Evolutionary conservation across 2,797 vertebrate genomes (phyloP).

Genomic region (Choloepus didactylus): DNA sequence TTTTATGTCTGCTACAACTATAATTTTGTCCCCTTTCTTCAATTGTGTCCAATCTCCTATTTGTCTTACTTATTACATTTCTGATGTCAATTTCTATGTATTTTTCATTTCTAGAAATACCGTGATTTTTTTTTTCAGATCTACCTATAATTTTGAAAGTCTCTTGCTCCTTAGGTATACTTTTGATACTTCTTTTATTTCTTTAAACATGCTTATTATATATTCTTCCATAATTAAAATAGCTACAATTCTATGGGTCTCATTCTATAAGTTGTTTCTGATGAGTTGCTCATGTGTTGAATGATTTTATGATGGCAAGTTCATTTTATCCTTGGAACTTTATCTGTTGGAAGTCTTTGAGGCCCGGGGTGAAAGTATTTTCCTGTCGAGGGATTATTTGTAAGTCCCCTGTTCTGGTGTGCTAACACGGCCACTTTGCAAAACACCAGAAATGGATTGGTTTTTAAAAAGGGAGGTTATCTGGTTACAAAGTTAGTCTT

Average conservation of each 20-base stretch:
- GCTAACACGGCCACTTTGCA: too few species aligned
- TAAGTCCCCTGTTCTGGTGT: background rate
- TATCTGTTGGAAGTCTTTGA: background rate
- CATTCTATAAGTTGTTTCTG: background rate
- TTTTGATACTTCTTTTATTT: constrained; percentile 23
- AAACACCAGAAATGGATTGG: too few species aligned
- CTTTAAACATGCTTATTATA: background rate
- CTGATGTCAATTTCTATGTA: background rate
- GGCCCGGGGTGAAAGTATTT: background rate
- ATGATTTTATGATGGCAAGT: background rate
- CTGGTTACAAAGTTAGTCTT: too few species aligned
- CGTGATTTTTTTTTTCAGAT: background rate
- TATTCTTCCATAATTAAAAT: background rate
- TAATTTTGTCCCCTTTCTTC: constrained; percentile 36
- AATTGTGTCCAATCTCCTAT: background rate
- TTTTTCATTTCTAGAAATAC: background rate
- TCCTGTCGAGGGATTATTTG: background rate
- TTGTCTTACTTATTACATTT: constrained; percentile 18
- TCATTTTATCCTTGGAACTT: background rate
- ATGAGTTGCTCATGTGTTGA: background rate
- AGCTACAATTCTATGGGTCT: background rate
- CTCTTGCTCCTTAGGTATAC: background rate
- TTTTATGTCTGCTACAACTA: background rate
- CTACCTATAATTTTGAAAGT: background rate
- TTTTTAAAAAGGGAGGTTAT: too few species aligned